Evolutionary conservation across 2,888 invertebrate species (phyloP).

Genomic region (Margaritifera margaritifera): DNA sequence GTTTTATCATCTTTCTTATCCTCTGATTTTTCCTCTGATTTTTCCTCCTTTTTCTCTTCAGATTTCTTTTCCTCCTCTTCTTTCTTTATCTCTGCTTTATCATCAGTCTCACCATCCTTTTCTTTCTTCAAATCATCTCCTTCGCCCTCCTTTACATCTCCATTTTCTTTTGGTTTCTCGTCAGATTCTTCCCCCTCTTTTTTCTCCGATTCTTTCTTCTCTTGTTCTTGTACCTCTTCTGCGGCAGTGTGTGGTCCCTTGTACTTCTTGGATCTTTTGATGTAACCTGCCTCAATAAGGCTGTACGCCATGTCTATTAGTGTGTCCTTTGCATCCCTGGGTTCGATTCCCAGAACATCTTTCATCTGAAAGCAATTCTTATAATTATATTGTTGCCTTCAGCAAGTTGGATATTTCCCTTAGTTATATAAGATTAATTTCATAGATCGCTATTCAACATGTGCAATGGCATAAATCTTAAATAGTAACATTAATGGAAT

Average conservation of each 20-base stretch:
- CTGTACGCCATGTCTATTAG: constrained; percentile 76
- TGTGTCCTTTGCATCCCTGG: constrained; percentile 72
- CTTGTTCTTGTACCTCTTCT: constrained; percentile 25
- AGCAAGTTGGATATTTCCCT: neutral
- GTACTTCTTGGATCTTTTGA: constrained; percentile 69
- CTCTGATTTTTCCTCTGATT: constrained; percentile 33
- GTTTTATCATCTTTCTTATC: constrained; percentile 35
- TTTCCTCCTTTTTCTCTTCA: constrained; percentile 29
- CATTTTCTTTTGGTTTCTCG: constrained; percentile 19
- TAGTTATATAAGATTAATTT: neutral
- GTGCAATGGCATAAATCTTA: no score
- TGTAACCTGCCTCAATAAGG: constrained; percentile 75
- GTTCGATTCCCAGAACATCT: constrained; percentile 73
- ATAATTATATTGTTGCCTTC: neutral
- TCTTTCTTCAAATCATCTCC: constrained; percentile 45
- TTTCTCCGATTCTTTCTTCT: constrained; percentile 29
- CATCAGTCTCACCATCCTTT: constrained; percentile 28
- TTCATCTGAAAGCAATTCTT: constrained; percentile 68
- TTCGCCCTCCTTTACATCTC: constrained; percentile 24
- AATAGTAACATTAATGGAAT: no score
- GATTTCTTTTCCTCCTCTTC: constrained; percentile 31
- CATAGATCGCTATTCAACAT: no score
- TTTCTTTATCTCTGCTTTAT: constrained; percentile 34
- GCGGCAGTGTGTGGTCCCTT: constrained; percentile 33
- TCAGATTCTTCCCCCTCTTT: constrained; percentile 34